Evolutionary conservation across 1,140 invertebrate species (phyloP), one percentile per base, ranked within the genome.

Genomic region (Caenorhabditis inopinata): DNA sequence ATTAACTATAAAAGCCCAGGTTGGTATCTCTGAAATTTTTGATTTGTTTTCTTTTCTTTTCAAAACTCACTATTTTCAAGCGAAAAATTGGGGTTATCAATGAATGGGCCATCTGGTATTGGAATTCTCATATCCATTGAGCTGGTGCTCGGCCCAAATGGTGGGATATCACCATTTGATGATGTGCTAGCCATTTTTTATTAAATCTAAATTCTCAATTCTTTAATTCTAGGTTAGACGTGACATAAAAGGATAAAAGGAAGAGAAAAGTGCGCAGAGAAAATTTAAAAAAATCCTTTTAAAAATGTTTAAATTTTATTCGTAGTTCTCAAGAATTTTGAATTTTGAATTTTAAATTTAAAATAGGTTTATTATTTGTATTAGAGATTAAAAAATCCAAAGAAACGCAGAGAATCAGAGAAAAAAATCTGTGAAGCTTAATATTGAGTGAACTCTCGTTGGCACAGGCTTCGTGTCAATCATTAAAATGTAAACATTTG

Each of bases 71-170:
- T 68, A 38, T 14, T 32, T 38, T 68, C 58, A 68, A 18, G 58
- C 38, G 38, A 29, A 68, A 68, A 68, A 68, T 68, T 68, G 12
- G 58, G 58, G 18, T 68, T 68, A 68, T 68, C 58, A 68, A 68
- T 68, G 23, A 68, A 68, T 29, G 58, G 58, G 2, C 58, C 58
- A 42, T 68, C 58, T 6, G 58, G 58, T 38, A 68, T 68, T 9
- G 58, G 58, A 21, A 68, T 32, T 25, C 58, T 68, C 32, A 68
- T 3, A 68, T 68, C 58, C 58, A 68, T 68, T 35, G 58, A 68
- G 27, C 58, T 68, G 11, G 58, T 68, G 12, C 58, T 68, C 6
- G 58, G 58, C 4, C 58, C 58, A 27, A 68, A 68, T 16, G 73
- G 73, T 14, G 75, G 47, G n/a, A 62, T 29, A 49, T 46, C 78